Percentiles rank a stretch among this genome's conserved stretches.
phyloP scores from a whole-genome alignment of 2,797 vertebrate species.

The Heliangelus exortis region DNA sequence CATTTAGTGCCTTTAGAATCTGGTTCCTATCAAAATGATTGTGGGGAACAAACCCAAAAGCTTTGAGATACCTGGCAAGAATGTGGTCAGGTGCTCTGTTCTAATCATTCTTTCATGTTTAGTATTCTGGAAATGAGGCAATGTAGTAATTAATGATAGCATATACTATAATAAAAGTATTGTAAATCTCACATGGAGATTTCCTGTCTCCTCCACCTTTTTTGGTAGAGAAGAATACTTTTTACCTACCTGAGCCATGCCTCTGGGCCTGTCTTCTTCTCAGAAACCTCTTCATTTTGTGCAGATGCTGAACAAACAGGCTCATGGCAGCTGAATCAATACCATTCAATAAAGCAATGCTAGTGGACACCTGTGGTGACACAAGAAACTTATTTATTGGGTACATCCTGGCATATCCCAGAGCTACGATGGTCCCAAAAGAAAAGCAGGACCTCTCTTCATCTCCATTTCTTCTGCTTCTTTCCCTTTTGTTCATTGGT shows the following conservation, averaged over 20 bases:
- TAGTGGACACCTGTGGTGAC: background rate
- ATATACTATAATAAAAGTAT: background rate
- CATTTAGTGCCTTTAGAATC: background rate
- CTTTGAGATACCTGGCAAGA: background rate
- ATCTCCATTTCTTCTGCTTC: background rate
- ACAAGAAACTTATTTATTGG: background rate
- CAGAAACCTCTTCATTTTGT: background rate
- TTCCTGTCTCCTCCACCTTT: background rate
- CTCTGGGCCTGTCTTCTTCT: background rate
- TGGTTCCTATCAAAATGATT: background rate
- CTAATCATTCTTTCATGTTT: background rate
- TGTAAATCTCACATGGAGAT: background rate
- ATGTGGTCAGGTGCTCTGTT: background rate
- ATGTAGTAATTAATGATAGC: background rate
- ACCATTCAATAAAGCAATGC: background rate
- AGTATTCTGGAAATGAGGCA: background rate
- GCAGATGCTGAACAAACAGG: background rate
- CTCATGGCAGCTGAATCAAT: background rate
- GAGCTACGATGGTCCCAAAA: background rate
- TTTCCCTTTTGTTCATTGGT: background rate
- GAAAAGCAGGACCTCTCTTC: background rate
- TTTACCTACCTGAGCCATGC: background rate
- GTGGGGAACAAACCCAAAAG: background rate
- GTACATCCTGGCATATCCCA: background rate
- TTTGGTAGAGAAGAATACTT: background rate